A percentile compares a stretch with the other conserved stretches of the same genome.
phyloP scores from a whole-genome alignment of 1,140 invertebrate genomes.

The Tribolium castaneum region DNA sequence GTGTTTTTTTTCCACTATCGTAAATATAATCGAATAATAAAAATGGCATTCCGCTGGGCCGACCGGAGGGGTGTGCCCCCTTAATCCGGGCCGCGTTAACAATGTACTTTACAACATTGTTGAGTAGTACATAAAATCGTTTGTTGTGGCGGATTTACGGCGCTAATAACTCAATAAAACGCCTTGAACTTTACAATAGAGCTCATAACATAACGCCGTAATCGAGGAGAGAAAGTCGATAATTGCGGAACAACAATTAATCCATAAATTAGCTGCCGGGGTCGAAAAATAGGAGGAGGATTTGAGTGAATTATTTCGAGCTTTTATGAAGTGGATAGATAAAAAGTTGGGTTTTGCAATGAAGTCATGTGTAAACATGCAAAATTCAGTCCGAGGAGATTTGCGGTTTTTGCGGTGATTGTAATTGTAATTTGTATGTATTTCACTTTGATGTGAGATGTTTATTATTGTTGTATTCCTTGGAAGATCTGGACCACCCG shows the following conservation, averaged over 20 bases:
- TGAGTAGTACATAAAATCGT: conserved; percentile 31
- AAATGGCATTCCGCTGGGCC: neutral
- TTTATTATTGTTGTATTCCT: neutral
- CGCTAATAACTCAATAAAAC: conserved; percentile 35
- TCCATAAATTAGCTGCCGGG: conserved; percentile 3
- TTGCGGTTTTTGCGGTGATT: neutral
- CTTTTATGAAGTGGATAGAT: too few species aligned
- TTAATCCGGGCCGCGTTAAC: conserved; percentile 6
- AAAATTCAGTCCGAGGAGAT: neutral
- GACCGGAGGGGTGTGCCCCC: neutral
- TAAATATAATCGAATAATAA: conserved; percentile 14
- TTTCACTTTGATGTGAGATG: neutral
- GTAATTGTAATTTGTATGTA: neutral
- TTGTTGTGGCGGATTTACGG: conserved; percentile 33
- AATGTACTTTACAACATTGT: conserved; percentile 30
- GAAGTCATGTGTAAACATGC: neutral
- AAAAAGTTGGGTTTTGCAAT: neutral
- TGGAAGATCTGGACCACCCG: neutral
- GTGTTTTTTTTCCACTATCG: conserved; percentile 3
- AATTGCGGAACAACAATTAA: conserved; percentile 34
- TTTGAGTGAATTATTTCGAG: too few species aligned
- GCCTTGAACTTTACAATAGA: conserved; percentile 35
- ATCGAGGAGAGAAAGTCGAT: conserved; percentile 31
- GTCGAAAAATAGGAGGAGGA: too few species aligned
- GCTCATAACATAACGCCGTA: conserved; percentile 8